Base-by-base conservation (phyloP, 2,797 vertebrate species). In the Antennarius maculatus region DNA sequence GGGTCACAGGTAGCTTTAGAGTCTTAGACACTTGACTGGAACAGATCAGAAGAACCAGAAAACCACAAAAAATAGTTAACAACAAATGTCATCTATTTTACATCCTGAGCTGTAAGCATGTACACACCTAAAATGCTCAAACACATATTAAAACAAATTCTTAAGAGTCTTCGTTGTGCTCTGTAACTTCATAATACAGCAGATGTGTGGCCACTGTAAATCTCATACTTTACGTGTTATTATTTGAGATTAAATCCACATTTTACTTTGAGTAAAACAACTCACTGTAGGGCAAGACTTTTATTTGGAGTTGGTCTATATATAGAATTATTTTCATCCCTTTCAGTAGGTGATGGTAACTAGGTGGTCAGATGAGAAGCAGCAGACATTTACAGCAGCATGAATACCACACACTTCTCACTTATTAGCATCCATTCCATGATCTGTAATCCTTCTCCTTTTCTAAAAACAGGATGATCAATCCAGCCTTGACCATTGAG, bases 1-100 rank as follows among this genome's bases (percentile, higher is more conserved):
- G 97, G 0, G 89, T 92, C 77, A 96, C 94, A 0, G 95, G 90
- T 27, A 47, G 87, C 83, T 96, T 98, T 1, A 79, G 31, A 50
- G 80, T 64, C 61, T 89, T 81, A 66, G 89, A 66, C 48, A 64
- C 85, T 56, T 95, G 86, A 68, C 97, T 94, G 55, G 15, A 83
- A 76, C 34, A 74, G 31, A 80, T 31, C 0, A 47, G 18, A 66
- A 37, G 48, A n/a, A 6, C 54, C 7, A 50, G 3, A 2, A 59
- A 41, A 48, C 50, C 5, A 39, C 3, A 0, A 10, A 12, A 27
- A 0, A 0, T 4, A 54, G 4, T 56, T 23, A 53, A 54, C 7
- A 66, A 9, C 1, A 39, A 9, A 9, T 39, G 37, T 10, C 2
- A 39, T 39, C 7, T 39, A 31, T 7, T 31, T 4, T 31, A 39